Evolutionary conservation across 2,888 invertebrate genomes (phyloP).

Genomic region (Furcula furcula): DNA sequence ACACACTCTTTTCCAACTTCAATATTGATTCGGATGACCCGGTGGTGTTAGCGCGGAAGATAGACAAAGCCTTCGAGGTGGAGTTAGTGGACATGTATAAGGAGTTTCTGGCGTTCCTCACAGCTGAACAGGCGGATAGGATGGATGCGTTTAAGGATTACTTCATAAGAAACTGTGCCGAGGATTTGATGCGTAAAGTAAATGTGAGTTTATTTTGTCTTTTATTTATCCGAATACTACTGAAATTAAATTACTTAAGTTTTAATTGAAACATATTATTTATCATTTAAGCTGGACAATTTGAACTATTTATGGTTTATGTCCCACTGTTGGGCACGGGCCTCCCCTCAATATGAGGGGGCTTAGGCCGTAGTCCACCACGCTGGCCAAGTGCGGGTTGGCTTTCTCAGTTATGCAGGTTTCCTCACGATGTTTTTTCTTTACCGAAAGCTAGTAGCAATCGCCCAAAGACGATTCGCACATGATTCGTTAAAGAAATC

Average conservation of each 20-base stretch:
- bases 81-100: conserved; percentile 53
- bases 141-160: conserved; percentile 54
- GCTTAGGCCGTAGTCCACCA: too few species aligned
- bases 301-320: too few species aligned
- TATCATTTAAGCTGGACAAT: neutral
- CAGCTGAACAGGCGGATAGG: conserved; percentile 57
- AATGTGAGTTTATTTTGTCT: conserved; percentile 41
- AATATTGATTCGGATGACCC: conserved; percentile 38
- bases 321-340: too few species aligned
- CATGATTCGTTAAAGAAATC: too few species aligned
- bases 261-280: neutral
- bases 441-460: too few species aligned
- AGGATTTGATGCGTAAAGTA: conserved; percentile 48
- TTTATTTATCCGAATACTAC: neutral
- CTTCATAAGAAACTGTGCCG: conserved; percentile 48
- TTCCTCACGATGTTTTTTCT: too few species aligned
- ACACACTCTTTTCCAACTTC: conserved; percentile 40
- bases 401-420: too few species aligned
- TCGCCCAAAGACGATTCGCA: too few species aligned
- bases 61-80: conserved; percentile 33
- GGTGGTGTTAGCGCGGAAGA: conserved; percentile 26
- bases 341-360: too few species aligned
- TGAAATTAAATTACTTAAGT: too few species aligned
- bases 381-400: too few species aligned
- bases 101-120: conserved; percentile 63